Conservation (phyloP, 2,113 vertebrate genomes). For the Sminthopsis crassicaudata region DNA sequence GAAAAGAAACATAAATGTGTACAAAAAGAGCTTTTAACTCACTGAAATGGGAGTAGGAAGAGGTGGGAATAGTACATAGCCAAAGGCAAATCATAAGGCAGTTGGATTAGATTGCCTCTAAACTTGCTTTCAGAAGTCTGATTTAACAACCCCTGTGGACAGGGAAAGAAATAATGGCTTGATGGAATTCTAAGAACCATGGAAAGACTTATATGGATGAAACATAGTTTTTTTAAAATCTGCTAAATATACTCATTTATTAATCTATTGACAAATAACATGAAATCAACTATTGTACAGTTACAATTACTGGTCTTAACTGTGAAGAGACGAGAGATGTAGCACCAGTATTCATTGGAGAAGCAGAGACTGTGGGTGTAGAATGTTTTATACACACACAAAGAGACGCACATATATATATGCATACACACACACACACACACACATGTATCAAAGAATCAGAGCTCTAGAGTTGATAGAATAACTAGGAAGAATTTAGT, state of each 20-base stretch:
- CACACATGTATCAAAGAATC: neutral
- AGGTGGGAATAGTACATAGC: neutral
- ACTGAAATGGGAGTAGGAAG: neutral
- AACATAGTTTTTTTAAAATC: neutral
- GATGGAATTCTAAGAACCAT: neutral
- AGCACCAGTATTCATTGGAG: neutral
- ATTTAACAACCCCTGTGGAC: neutral
- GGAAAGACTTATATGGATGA: neutral
- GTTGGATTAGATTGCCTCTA: neutral
- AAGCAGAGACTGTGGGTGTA: neutral
- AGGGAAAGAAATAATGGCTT: neutral
- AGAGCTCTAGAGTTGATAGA: neutral
- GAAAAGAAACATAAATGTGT: neutral
- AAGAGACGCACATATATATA: accelerated
- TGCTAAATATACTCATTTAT: too few relatives aligned
- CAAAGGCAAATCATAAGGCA: neutral
- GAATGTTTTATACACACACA: neutral
- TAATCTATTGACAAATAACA: neutral
- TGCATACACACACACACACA: too few relatives aligned
- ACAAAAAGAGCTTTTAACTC: neutral
- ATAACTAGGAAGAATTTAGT: neutral
- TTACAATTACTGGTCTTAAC: neutral
- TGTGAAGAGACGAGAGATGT: neutral
- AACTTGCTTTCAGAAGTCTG: neutral
- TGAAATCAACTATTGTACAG: neutral